These are phyloP conservation scores for Pseudorectes ferrugineus DNA, from an alignment of 2,113 vertebrate genomes.

Conservation along the genomic window DNA sequence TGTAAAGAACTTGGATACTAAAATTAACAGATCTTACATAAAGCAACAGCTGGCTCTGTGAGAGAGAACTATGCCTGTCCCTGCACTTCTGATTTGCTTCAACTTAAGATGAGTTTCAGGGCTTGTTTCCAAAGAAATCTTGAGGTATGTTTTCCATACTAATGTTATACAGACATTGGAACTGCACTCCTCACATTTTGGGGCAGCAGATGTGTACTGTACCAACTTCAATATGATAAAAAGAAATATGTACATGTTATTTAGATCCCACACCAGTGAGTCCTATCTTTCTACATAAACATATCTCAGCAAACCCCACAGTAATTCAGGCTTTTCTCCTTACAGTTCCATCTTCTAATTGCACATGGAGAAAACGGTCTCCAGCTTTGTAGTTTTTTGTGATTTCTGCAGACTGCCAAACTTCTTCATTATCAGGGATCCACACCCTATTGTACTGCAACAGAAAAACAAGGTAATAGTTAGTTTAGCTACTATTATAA, in stretches of 20 bases:
- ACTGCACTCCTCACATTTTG: neutral
- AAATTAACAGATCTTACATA: neutral
- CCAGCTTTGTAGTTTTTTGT: conserved; percentile 79
- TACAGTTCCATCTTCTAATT: conserved; percentile 89
- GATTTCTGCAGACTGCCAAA: conserved; percentile 96
- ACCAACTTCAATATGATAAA: neutral
- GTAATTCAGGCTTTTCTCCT: conserved; percentile 39
- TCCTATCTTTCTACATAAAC: neutral
- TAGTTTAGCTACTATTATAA: neutral
- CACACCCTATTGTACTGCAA: conserved; percentile 93
- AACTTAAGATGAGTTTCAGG: neutral
- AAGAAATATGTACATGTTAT: neutral
- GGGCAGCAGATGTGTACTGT: neutral
- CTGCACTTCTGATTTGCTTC: neutral
- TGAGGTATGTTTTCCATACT: neutral
- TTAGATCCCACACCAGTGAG: rapidly evolving
- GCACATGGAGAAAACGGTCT: conserved; percentile 74
- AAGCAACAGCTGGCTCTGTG: neutral
- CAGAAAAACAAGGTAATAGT: neutral
- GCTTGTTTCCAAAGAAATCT: neutral
- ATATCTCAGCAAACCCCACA: neutral
- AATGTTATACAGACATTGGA: neutral
- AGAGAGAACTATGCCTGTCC: neutral
- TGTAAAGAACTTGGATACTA: neutral
- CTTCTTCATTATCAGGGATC: conserved; percentile 88